A percentile compares a stretch with the other conserved stretches of the same genome.
phyloP scores from a whole-genome alignment of 2,888 invertebrate genomes.

The Sphecodes monilicornis region DNA sequence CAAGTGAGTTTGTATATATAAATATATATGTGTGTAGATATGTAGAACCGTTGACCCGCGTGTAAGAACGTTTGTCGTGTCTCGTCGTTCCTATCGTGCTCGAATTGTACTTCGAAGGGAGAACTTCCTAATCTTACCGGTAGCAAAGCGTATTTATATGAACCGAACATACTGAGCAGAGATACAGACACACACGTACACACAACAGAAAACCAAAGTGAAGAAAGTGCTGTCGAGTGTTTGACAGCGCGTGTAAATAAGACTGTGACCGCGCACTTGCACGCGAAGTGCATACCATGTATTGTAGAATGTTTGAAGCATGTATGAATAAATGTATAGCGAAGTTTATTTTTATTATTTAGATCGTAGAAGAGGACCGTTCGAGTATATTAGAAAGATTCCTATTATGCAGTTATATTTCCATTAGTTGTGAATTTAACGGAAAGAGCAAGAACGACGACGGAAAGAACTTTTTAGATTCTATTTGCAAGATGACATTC shows the following conservation, averaged over 20 bases:
- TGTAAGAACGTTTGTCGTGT: conserved; percentile 22
- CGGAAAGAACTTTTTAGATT: conserved; percentile 33
- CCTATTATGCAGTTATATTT: conserved; percentile 73
- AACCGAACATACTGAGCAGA: conserved; percentile 46
- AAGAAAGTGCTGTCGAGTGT: conserved; percentile 66
- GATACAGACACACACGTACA: conserved; percentile 36
- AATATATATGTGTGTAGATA: neutral
- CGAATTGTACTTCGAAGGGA: neutral
- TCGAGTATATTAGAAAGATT: conserved; percentile 73
- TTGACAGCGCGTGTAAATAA: conserved; percentile 77
- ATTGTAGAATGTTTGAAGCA: conserved; percentile 75
- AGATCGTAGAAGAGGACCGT: conserved; percentile 70
- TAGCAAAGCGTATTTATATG: conserved; percentile 64
- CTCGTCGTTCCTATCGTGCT: conserved; percentile 29
- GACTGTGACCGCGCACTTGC: conserved; percentile 77
- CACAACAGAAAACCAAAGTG: conserved; percentile 72
- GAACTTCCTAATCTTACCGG: conserved; percentile 35
- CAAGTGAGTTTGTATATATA: neutral
- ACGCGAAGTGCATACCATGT: conserved; percentile 72
- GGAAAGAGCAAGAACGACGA: conserved; percentile 38
- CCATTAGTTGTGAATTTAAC: conserved; percentile 69
- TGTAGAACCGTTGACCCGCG: neutral
- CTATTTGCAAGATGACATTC: conserved; percentile 62
- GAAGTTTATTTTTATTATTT: conserved; percentile 82
- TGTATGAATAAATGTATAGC: conserved; percentile 80